phyloP scores from a whole-genome alignment of 2,797 vertebrate species.

The Margarornis squamiger region DNA sequence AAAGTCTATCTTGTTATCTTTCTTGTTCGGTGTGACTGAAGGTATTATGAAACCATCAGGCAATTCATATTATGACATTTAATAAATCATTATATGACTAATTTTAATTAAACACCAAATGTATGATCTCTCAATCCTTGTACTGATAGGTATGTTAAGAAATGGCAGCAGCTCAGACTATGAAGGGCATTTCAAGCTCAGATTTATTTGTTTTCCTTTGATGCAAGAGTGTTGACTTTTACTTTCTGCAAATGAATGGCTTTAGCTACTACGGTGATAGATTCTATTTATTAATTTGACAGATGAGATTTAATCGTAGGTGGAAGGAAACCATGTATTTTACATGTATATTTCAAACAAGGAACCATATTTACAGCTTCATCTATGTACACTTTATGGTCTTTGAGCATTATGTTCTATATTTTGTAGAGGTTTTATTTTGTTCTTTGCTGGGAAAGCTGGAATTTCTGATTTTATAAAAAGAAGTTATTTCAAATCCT shows the following conservation, averaged over 20 bases:
- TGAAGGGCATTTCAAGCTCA: not conserved
- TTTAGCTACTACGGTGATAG: not conserved
- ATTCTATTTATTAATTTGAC: not conserved
- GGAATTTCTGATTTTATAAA: not conserved
- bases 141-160: not conserved
- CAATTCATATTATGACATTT: not conserved
- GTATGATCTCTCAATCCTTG: not conserved
- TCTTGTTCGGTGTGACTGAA: not conserved
- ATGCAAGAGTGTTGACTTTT: not conserved
- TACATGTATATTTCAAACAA: not conserved
- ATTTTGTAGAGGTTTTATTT: not conserved
- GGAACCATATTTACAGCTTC: not conserved
- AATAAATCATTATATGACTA: not conserved
- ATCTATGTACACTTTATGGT: not conserved
- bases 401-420: not conserved
- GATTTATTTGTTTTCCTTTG: not conserved
- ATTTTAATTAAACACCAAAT: not conserved
- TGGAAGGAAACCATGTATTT: not conserved
- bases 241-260: not conserved
- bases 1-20: not conserved
- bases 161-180: not conserved
- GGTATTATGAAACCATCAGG: not conserved
- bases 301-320: not conserved
- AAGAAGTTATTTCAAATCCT: not conserved
- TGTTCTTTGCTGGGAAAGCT: not conserved